phyloP scores from a whole-genome alignment of 2,888 invertebrate genomes.

The Athetis lepigone region DNA sequence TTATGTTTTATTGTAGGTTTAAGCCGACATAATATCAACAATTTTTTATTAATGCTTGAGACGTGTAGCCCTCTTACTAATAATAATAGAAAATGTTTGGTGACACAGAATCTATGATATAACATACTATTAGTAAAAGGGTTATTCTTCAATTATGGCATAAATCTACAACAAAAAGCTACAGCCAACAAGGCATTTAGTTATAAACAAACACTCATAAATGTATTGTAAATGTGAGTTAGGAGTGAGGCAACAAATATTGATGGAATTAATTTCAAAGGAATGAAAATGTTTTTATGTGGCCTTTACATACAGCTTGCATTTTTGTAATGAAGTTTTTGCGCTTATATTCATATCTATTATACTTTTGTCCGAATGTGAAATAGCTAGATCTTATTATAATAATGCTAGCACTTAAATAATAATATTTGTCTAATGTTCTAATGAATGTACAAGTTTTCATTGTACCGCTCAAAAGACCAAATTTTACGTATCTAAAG shows the following conservation, averaged over 20 bases:
- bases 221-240: slow-evolving; percentile 44
- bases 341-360: too few species aligned
- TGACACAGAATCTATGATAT: too few species aligned
- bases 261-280: slow-evolving; percentile 31
- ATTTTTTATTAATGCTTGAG: background rate
- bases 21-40: slow-evolving; percentile 27
- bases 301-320: slow-evolving; percentile 17
- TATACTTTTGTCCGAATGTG: too few species aligned
- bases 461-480: background rate
- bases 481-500: background rate
- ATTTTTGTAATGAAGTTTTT: background rate
- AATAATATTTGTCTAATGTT: too few species aligned
- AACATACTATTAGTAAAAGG: background rate
- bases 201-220: slow-evolving; percentile 28
- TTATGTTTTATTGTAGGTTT: slow-evolving; percentile 15
- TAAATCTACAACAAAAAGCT: slow-evolving; percentile 38
- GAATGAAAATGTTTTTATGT: slow-evolving; percentile 14
- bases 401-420: too few species aligned
- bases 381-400: too few species aligned
- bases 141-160: too few species aligned
- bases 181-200: slow-evolving; percentile 30
- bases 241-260: slow-evolving; percentile 49
- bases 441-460: too few species aligned
- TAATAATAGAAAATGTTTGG: too few species aligned
- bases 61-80: too few species aligned